Conservation (phyloP, 2,113 vertebrate species). For the Gopherus evgoodei region DNA sequence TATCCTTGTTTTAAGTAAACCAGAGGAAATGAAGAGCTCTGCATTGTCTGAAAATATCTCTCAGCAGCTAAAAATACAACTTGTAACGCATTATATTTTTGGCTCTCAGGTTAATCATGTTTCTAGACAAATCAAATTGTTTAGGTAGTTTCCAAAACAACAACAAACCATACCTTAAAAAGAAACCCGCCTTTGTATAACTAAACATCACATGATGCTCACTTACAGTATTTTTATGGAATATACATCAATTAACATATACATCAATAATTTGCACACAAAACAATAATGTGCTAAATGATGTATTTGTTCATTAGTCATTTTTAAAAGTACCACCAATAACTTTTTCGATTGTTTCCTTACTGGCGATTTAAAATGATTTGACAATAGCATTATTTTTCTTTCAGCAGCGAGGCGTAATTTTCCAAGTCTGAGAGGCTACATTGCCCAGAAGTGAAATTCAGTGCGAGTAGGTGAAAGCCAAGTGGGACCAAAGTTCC, state of each 20-base stretch:
- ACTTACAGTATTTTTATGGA: not conserved
- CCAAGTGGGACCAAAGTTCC: not conserved
- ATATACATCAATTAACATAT: not conserved
- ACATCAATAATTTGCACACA: not conserved
- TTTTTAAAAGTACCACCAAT: not conserved
- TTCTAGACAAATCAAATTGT: slow-evolving; percentile 42
- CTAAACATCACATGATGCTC: not conserved
- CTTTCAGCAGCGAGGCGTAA: not conserved
- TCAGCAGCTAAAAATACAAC: slow-evolving; percentile 72
- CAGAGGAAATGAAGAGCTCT: slow-evolving; percentile 79
- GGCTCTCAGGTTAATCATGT: slow-evolving; percentile 54
- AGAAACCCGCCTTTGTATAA: not conserved
- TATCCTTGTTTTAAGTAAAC: slow-evolving; percentile 75
- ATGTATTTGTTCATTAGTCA: not conserved
- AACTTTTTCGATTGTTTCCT: not conserved
- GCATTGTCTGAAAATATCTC: slow-evolving; percentile 79
- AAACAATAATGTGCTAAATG: not conserved
- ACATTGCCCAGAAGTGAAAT: not conserved
- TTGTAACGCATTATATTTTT: slow-evolving; percentile 7
- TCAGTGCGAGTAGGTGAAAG: not conserved
- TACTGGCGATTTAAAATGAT: not conserved
- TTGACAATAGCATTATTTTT: not conserved
- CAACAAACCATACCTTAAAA: accelerated
- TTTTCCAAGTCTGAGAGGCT: not conserved
- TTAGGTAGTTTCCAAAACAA: not conserved